These are phyloP conservation scores for Pseudobourletiella spinata DNA, from an alignment of 1,140 invertebrate genomes.

Conservation along the genomic window DNA sequence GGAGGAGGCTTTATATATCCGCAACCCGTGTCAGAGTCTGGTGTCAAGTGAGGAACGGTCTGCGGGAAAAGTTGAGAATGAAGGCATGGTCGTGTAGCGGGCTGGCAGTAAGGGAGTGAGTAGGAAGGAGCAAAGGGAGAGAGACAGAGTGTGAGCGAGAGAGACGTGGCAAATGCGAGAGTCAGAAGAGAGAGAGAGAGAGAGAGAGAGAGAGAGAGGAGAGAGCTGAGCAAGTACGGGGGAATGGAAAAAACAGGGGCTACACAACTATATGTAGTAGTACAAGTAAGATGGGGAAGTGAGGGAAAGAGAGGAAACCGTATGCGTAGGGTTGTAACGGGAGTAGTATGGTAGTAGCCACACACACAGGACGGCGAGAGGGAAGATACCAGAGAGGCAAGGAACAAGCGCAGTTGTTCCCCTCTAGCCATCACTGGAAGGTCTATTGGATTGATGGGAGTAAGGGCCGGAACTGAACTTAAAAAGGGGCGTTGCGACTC, in stretches of 20 bases:
- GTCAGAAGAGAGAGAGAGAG: not conserved
- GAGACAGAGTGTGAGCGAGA: not conserved
- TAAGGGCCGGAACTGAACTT: not conserved
- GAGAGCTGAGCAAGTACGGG: not conserved
- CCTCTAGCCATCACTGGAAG: not conserved
- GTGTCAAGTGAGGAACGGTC: too few relatives aligned
- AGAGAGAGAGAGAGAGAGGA: not conserved
- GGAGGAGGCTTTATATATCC: too few relatives aligned
- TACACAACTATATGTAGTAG: too few relatives aligned
- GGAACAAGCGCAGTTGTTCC: not conserved
- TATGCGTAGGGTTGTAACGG: too few relatives aligned
- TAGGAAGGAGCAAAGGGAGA: too few relatives aligned
- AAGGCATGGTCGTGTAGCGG: too few relatives aligned
- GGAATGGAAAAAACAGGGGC: not conserved
- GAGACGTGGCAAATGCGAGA: not conserved
- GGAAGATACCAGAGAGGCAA: not conserved
- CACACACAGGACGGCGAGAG: too few relatives aligned
- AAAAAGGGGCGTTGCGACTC: not conserved
- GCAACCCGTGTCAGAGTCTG: too few relatives aligned
- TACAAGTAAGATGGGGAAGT: too few relatives aligned
- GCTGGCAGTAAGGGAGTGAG: too few relatives aligned
- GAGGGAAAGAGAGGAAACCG: too few relatives aligned
- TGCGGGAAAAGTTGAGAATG: slow-evolving; percentile 2
- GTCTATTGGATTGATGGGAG: slow-evolving; percentile 3
- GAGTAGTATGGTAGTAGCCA: too few relatives aligned